Conservation (phyloP, 37 sponge, comb jelly and placozoan genomes). For the Amphimedon queenslandica region DNA sequence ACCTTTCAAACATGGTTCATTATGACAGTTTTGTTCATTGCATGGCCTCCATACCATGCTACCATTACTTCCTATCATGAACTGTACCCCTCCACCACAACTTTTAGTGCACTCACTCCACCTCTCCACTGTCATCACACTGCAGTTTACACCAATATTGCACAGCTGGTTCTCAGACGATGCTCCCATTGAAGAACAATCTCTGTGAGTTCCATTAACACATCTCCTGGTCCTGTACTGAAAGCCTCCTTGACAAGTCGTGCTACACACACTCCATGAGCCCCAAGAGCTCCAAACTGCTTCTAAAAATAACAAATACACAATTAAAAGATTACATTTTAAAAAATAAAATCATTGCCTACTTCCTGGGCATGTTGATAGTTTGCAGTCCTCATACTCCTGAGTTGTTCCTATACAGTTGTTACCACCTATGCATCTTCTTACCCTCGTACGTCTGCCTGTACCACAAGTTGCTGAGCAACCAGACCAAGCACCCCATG, state of each 20-base stretch:
- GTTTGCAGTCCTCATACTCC: no score
- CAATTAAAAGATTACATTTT: no score
- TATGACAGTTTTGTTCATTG: constrained; percentile 21
- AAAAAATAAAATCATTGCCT: no score
- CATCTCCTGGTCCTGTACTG: background rate
- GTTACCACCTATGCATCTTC: no score
- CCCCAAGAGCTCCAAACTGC: no score
- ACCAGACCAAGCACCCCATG: background rate
- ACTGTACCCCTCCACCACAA: constrained; percentile 26
- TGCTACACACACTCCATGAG: no score
- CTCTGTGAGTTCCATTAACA: background rate
- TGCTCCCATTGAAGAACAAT: background rate
- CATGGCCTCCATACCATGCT: background rate
- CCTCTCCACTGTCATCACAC: background rate
- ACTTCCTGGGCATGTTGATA: no score
- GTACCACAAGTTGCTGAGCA: no score
- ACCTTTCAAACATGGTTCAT: constrained; percentile 24
- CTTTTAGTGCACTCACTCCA: constrained; percentile 14
- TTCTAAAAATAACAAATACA: no score
- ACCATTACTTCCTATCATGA: background rate
- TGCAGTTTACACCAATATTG: background rate
- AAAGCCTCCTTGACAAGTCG: background rate
- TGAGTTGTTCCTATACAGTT: no score
- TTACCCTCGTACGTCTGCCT: no score
- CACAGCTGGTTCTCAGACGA: background rate